Percentiles rank a stretch among this genome's conserved stretches.
Conservation (phyloP, 2,113 vertebrate genomes). For the Tursiops truncatus region DNA sequence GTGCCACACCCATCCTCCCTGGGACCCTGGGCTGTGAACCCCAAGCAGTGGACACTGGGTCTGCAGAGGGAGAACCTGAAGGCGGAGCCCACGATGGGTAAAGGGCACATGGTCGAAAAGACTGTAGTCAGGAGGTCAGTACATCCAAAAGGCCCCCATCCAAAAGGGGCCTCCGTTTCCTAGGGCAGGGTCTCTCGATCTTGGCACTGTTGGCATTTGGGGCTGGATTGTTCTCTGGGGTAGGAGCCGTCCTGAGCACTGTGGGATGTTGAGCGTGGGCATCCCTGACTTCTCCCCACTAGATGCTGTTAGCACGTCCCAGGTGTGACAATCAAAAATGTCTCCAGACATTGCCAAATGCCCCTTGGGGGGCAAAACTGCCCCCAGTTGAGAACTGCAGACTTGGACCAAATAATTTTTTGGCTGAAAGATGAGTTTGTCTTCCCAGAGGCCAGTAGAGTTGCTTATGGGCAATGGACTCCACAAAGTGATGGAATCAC, state of each 20-base stretch:
- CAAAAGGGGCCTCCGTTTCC: background rate
- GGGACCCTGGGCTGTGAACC: background rate
- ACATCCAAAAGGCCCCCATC: background rate
- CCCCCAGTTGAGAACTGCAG: background rate
- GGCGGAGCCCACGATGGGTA: accelerated
- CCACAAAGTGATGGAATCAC: background rate
- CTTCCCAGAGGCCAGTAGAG: background rate
- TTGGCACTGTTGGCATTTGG: background rate
- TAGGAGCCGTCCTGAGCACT: accelerated
- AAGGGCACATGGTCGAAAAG: background rate
- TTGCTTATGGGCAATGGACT: accelerated
- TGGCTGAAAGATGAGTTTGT: background rate
- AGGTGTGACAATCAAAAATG: background rate
- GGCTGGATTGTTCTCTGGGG: background rate
- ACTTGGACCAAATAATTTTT: background rate
- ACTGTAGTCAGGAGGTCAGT: background rate
- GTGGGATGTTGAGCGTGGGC: background rate
- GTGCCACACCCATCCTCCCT: background rate
- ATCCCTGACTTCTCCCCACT: background rate
- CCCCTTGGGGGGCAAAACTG: background rate
- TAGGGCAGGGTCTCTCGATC: background rate
- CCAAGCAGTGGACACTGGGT: background rate
- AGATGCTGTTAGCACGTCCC: background rate
- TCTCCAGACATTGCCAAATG: background rate
- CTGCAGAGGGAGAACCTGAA: background rate